Base-by-base conservation (phyloP, 23 tunicate species). In the Pegea sp. region DNA sequence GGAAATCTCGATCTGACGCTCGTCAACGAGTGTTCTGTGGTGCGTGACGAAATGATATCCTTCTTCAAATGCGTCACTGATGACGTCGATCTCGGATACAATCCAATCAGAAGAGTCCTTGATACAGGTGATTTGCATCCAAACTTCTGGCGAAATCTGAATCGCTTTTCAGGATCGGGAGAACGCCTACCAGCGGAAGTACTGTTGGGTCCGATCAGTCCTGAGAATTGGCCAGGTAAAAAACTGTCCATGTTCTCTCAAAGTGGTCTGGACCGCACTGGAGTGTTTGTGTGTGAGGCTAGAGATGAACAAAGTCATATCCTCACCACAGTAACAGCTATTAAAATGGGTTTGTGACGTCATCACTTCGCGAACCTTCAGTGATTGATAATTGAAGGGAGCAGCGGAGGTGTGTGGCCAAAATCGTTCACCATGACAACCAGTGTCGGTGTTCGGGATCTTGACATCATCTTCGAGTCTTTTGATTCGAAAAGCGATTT, bases 181-280 rank as follows among this genome's bases (percentile, higher is more conserved):
- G 18, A 58, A 28, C 60, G 72, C 18, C 42, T 84, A 44, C 50
- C 95, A 8, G 19, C 71, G 1, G 61, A 62, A 69, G 54, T 50
- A 1, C 55, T 69, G 8, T 59, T 67, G 24, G 84, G 95, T 2
- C 81, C 81, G 1, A 74, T 84, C 25, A 51, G 71, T 18, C 71
- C 76, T 1, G 95, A 84, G 26, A 31, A 31, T 1, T 84, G 95
- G 95, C 84, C 95, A 3, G 95, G 95, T 16, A 74, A 62, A 52
- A 49, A 72, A 34, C 54, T 84, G 30, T 58, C 63, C 50, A 51
- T 84, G 76, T 84, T 74, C 33, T 38, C 84, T 1, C 76, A 84
- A 24, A 74, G 64, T 25, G 95, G 81, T 22, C 29, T 58, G 24
- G 49, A 84, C n/a, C 52, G 95, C 29, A 63, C 71, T 5, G 95